Conservation (phyloP, 2,797 vertebrate genomes). For the Acanthis flammea region DNA sequence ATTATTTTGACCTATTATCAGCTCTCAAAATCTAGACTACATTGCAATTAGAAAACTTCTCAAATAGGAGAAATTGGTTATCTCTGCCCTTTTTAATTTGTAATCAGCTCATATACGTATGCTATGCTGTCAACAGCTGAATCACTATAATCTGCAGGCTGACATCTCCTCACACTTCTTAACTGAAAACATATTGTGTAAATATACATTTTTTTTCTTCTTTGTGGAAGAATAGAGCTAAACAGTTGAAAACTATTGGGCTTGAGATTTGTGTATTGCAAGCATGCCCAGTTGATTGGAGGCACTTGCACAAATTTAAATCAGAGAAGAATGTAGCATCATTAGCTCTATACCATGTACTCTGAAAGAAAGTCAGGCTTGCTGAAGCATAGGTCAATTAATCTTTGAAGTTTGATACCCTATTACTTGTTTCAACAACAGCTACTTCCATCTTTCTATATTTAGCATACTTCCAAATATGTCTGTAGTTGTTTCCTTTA, state of each 20-base stretch:
- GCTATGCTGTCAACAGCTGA: neutral
- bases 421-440: neutral
- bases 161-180: neutral
- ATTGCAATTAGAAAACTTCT: neutral
- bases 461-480: neutral
- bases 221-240: neutral
- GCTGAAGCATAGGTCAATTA: neutral
- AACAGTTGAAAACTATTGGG: neutral
- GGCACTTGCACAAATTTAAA: neutral
- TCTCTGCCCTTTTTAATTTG: neutral
- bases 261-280: neutral
- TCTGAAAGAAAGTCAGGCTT: neutral
- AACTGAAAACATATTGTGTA: neutral
- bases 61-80: neutral
- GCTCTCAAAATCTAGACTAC: neutral
- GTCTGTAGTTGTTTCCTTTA: neutral
- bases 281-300: neutral
- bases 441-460: neutral
- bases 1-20: neutral
- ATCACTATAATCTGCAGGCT: neutral
- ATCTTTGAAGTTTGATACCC: neutral
- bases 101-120: neutral
- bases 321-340: neutral
- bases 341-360: neutral
- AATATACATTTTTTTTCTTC: neutral